phyloP scores from a whole-genome alignment of 2,888 invertebrate genomes.

The Beris morrisii region DNA sequence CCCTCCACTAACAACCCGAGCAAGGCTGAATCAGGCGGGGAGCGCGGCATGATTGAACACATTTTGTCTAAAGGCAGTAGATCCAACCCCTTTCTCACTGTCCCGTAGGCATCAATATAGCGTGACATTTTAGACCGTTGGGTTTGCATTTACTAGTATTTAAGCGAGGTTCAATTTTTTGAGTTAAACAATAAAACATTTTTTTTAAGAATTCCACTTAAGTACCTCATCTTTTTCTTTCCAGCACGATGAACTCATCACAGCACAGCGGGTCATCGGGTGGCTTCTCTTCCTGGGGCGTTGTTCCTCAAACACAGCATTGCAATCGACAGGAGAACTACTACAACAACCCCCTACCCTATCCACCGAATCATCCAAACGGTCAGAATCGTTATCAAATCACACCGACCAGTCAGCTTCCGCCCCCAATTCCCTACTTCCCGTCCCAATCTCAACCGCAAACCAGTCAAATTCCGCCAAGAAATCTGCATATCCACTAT shows the following conservation, averaged over 20 bases:
- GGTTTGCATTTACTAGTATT: too few species aligned
- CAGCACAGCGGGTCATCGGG: constrained; percentile 57
- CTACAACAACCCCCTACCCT: constrained; percentile 54
- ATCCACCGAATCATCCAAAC: constrained; percentile 42
- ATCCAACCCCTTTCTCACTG: too few species aligned
- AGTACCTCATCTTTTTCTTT: neutral
- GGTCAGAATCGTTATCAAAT: constrained; percentile 55
- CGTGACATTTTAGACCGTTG: too few species aligned
- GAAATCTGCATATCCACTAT: constrained; percentile 56
- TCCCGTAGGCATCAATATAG: too few species aligned
- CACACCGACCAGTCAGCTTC: constrained; percentile 55
- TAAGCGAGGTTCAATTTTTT: too few species aligned
- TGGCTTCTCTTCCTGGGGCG: constrained; percentile 56
- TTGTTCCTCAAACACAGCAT: constrained; percentile 45
- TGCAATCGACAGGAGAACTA: constrained; percentile 49
- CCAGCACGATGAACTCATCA: constrained; percentile 53
- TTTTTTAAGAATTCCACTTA: too few species aligned
- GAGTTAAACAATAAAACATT: too few species aligned
- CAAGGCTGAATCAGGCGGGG: too few species aligned
- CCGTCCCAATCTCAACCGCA: constrained; percentile 44
- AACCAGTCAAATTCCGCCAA: constrained; percentile 43
- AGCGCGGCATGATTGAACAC: too few species aligned
- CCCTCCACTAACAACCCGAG: too few species aligned
- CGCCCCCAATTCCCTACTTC: constrained; percentile 54
- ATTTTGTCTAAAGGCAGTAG: too few species aligned